Conservation (phyloP, 2,888 invertebrate species). For the Morpho deidamia region DNA sequence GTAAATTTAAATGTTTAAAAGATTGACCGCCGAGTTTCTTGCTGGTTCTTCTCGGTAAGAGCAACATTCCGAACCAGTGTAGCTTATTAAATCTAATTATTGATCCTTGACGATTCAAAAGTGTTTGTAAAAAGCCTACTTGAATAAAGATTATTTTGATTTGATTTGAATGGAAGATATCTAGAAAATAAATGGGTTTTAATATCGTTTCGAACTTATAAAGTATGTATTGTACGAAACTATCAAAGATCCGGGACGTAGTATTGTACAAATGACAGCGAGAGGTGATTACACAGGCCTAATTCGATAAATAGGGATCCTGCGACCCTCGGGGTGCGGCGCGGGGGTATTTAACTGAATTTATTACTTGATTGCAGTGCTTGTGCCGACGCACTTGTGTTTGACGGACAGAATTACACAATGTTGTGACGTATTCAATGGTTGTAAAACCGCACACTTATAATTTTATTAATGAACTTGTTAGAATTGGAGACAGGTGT, state of each 20-base stretch:
- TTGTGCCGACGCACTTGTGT: conserved; percentile 37
- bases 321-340: conserved; percentile 25
- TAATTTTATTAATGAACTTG: conserved; percentile 11
- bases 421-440: conserved; percentile 22
- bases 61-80: too few relatives aligned
- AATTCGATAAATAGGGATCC: conserved; percentile 64
- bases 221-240: conserved; percentile 15
- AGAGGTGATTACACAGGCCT: conserved; percentile 64
- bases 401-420: conserved; percentile 18
- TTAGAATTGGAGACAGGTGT: not conserved
- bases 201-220: too few relatives aligned
- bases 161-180: too few relatives aligned
- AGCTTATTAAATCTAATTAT: too few relatives aligned
- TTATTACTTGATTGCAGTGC: conserved; percentile 61
- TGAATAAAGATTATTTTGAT: too few relatives aligned
- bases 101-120: too few relatives aligned
- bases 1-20: too few relatives aligned
- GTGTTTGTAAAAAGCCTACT: too few relatives aligned
- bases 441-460: conserved; percentile 7
- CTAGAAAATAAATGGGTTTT: too few relatives aligned
- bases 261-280: conserved; percentile 40
- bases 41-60: too few relatives aligned
- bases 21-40: too few relatives aligned
- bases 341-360: conserved; percentile 46
- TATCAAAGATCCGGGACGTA: conserved; percentile 30